Evolutionary conservation across 1,140 invertebrate species (phyloP), one percentile per base, ranked within the genome.

Genomic region (Diabrotica virgifera): DNA sequence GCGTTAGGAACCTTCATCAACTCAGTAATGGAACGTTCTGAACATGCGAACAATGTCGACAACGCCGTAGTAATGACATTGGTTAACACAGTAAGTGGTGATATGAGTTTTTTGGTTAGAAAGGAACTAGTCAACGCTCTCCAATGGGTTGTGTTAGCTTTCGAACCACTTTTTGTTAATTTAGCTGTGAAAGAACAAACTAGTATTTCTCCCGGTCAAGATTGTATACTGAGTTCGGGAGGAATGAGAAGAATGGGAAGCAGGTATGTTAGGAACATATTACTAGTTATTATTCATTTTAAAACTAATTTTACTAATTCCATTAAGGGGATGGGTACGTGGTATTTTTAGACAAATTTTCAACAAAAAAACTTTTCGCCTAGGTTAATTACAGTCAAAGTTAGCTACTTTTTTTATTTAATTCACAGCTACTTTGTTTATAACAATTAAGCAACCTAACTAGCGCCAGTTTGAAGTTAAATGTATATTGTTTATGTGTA

Each of bases 1-100:
- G 95, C 96, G 6, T 83, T 98, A 63, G 96, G 95, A 61, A 95
- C 93, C n/a, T 96, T 95, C 77, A 89, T 96, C 52, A 93, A 88
- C 77, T 90, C 89, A 35, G 87, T 87, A 13, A 85, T 83, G 13
- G 89, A 94, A 73, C 86, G 95, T 73, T 93, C 88, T 59, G 93
- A 84, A 71, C 95, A 97, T 82, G 93, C 95, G 9, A 96, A 94
- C 75, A 93, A 90, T 74, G 93, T 97, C 63, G 94, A 97, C 82
- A 91, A 96, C 74, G 89, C 89, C 69, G 92, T 98, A 66, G 94
- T 90, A 37, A 92, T 95, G 80, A 92, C 85, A 38, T 82, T 98
- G 57, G 85, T 94, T 35, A 91, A 89, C 74, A 87, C 85, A 6
- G 87, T 92, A 6, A 85, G 85, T 5, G 82, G 87, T 68, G 96